These are phyloP conservation scores for Sardina pilchardus DNA, from an alignment of 2,113 vertebrate species.

Conservation along the genomic window DNA sequence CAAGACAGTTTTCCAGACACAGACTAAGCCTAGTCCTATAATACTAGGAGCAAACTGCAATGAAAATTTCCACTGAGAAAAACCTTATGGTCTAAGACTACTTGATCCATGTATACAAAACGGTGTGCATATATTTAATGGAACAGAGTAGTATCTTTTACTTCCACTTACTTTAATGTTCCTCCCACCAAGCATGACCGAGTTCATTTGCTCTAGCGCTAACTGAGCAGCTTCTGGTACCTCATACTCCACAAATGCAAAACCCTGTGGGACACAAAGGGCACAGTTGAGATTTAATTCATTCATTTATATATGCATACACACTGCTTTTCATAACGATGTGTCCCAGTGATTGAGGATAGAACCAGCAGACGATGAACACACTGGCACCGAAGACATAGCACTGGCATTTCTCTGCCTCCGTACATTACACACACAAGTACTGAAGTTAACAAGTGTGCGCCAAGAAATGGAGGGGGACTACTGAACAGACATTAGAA, in stretches of 20 bases:
- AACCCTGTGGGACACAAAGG: slow-evolving; percentile 75
- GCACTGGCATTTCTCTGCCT: slow-evolving; percentile 50
- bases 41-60: too few relatives aligned
- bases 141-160: not conserved
- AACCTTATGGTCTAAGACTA: too few relatives aligned
- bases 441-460: slow-evolving; percentile 41
- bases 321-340: not conserved
- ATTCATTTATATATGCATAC: too few relatives aligned
- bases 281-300: not conserved
- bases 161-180: slow-evolving; percentile 90
- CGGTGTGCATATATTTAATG: too few relatives aligned
- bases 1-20: too few relatives aligned
- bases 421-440: slow-evolving; percentile 54
- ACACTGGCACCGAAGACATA: slow-evolving; percentile 55
- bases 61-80: too few relatives aligned
- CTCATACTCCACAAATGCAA: slow-evolving; percentile 98
- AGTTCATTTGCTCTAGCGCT: slow-evolving; percentile 99
- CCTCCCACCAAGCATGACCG: slow-evolving; percentile 94
- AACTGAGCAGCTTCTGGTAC: slow-evolving; percentile 96
- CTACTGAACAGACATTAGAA: not conserved
- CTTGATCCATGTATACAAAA: slow-evolving; percentile 63
- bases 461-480: slow-evolving; percentile 52
- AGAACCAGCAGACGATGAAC: slow-evolving; percentile 48
- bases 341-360: slow-evolving; percentile 53
- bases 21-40: too few relatives aligned